Evolutionary conservation across 2,113 vertebrate species (phyloP).

Genomic region (Ahaetulla prasina): DNA sequence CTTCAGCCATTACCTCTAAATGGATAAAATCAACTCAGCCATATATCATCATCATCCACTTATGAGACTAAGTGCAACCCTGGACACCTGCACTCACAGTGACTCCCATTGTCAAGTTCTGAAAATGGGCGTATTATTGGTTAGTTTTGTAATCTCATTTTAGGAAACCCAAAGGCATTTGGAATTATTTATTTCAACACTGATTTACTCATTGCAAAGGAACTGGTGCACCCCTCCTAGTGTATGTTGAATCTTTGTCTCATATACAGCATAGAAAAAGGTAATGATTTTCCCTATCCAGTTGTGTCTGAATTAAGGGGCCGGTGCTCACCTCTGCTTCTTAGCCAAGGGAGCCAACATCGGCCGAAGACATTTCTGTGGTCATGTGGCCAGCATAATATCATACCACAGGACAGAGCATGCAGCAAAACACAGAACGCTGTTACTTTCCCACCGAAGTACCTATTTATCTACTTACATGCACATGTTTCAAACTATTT

Average conservation of each 20-base stretch:
- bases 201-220: neutral
- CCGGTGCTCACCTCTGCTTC: neutral
- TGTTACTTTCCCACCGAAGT: neutral
- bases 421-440: neutral
- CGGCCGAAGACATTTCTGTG: neutral
- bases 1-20: neutral
- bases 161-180: neutral
- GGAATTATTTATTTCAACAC: neutral
- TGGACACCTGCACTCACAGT: neutral
- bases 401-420: neutral
- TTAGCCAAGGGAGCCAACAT: neutral
- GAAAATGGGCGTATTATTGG: neutral
- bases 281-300: neutral
- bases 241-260: neutral
- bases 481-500: neutral
- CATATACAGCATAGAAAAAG: neutral
- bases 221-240: neutral
- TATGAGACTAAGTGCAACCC: neutral
- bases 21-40: neutral
- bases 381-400: neutral
- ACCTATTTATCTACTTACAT: neutral
- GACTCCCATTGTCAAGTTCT: neutral
- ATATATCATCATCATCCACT: neutral
- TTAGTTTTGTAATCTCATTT: neutral
- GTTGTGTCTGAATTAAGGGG: neutral